A percentile compares a stretch with the other conserved stretches of the same genome.
Evolutionary conservation across 2,797 vertebrate species (phyloP).

Genomic region (Anas georgica): DNA sequence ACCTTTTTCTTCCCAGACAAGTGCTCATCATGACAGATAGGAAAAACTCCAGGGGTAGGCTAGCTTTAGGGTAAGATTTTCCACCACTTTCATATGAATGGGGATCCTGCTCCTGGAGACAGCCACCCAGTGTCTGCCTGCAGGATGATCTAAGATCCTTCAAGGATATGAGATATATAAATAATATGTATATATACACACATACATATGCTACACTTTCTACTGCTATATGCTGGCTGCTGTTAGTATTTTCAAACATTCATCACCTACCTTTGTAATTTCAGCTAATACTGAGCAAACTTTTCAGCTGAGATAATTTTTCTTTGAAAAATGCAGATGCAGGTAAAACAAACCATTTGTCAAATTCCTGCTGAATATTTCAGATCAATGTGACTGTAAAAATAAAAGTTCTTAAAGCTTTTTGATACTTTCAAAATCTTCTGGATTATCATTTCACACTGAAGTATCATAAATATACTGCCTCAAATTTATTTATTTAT

Average conservation of each 20-base stretch:
- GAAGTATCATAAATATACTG: not conserved
- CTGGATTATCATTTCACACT: not conserved
- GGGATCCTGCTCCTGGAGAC: constrained; percentile 5
- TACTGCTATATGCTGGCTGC: too few relatives aligned
- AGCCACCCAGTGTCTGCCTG: not conserved
- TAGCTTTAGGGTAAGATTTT: constrained; percentile 68
- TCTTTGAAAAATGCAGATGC: not conserved
- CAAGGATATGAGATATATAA: fast-evolving
- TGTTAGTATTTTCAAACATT: not conserved
- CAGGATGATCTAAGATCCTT: constrained; percentile 7
- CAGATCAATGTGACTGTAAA: not conserved
- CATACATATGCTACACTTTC: too few relatives aligned
- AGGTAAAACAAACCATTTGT: not conserved
- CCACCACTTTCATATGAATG: constrained; percentile 51
- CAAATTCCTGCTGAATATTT: not conserved
- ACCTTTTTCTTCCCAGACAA: constrained; percentile 29
- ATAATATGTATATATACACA: not conserved
- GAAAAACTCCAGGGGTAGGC: constrained; percentile 44
- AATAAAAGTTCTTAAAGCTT: not conserved
- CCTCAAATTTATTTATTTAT: not conserved
- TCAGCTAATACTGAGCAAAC: not conserved
- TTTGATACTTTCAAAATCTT: not conserved
- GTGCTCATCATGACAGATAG: constrained; percentile 6
- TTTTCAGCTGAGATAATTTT: not conserved
- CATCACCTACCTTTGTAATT: not conserved